Evolutionary conservation across 2,797 vertebrate genomes (phyloP).

Genomic region (Acipenser ruthenus): DNA sequence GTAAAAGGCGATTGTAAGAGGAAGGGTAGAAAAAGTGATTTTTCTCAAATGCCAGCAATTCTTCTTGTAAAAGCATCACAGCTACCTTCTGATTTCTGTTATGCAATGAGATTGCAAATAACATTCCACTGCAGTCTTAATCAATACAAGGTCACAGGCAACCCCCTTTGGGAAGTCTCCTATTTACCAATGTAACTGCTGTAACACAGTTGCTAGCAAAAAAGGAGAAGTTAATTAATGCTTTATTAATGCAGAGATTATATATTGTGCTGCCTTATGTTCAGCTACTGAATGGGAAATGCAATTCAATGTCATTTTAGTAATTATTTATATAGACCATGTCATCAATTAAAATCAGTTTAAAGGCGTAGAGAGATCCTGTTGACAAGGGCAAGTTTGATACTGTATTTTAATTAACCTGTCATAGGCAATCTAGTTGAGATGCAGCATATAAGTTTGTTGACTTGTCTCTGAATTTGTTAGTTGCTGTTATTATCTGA

Average conservation of each 20-base stretch:
- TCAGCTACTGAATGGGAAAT: conserved; percentile 41
- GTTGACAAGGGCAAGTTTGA: not conserved
- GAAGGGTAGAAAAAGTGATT: conserved; percentile 38
- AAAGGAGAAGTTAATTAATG: conserved; percentile 22
- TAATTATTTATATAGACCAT: conserved; percentile 18
- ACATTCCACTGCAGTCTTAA: conserved; percentile 59
- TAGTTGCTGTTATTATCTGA: too few relatives aligned
- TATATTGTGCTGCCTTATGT: conserved; percentile 12
- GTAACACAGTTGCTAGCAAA: conserved; percentile 42
- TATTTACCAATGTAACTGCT: conserved; percentile 65
- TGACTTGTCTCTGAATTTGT: not conserved
- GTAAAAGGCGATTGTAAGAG: not conserved
- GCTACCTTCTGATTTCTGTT: conserved; percentile 60
- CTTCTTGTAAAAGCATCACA: conserved; percentile 62
- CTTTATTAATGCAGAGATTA: conserved; percentile 1
- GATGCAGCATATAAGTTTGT: not conserved
- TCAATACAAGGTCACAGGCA: conserved; percentile 58
- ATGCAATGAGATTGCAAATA: conserved; percentile 63
- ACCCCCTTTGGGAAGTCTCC: conserved; percentile 44
- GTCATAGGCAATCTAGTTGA: not conserved
- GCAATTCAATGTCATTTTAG: conserved; percentile 6
- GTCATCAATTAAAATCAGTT: conserved; percentile 9
- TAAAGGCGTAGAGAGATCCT: not conserved
- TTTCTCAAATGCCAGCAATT: conserved; percentile 53
- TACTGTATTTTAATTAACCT: conserved; percentile 10